phyloP scores from a whole-genome alignment of 2,888 invertebrate species.

The Orthosia incerta region DNA sequence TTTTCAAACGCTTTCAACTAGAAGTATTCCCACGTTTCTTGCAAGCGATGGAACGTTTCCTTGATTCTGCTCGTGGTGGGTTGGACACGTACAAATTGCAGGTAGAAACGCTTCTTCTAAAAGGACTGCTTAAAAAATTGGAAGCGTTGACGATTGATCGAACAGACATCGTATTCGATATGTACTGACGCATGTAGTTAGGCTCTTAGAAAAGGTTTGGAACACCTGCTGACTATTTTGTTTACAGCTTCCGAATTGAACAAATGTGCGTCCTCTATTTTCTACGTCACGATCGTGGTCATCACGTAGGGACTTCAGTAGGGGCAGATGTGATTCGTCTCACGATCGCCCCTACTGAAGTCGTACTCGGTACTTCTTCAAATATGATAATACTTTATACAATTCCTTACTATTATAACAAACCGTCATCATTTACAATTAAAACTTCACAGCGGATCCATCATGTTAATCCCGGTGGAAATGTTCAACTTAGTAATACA shows the following conservation, averaged over 20 bases:
- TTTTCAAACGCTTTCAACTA: constrained; percentile 44
- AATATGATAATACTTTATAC: neutral
- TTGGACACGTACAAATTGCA: constrained; percentile 63
- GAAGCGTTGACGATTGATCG: constrained; percentile 60
- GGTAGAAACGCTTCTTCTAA: constrained; percentile 53
- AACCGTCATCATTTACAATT: neutral
- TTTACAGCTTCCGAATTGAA: neutral
- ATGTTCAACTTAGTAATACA: neutral
- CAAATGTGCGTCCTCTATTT: neutral
- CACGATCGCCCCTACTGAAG: too few species aligned
- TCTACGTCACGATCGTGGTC: too few species aligned
- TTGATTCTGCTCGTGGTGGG: constrained; percentile 50
- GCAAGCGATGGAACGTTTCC: constrained; percentile 51
- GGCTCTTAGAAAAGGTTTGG: constrained; percentile 10
- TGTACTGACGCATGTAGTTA: constrained; percentile 31
- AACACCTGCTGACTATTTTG: constrained; percentile 27
- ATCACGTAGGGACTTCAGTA: neutral
- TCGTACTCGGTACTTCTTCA: neutral
- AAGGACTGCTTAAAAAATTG: constrained; percentile 66
- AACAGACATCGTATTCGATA: constrained; percentile 23
- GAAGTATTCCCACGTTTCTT: constrained; percentile 56
- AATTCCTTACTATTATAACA: neutral
- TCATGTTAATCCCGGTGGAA: neutral
- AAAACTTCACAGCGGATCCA: neutral
- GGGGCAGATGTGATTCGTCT: neutral